Evolutionary conservation across 2,797 vertebrate genomes (phyloP), one percentile per base, ranked within the genome.

Genomic region (Eulemur coronatus): DNA sequence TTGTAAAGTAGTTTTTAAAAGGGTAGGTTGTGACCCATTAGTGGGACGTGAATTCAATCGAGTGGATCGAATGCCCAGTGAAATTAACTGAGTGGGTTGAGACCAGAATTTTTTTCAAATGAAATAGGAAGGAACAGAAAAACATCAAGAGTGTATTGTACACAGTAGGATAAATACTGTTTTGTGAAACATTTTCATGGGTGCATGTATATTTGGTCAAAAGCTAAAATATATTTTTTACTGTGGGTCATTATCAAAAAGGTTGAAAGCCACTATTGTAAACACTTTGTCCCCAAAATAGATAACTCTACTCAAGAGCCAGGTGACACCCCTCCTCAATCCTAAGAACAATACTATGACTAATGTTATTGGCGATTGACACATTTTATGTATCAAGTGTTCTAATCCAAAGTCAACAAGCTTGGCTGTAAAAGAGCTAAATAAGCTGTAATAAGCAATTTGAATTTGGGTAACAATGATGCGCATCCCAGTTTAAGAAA

Each of bases 1-100:
- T 63, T 69, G 30, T 65, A 84, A 95, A 86, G 57, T 67, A 73
- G 18, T 87, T 91, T 94, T 91, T 95, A 48, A 87, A 87, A 72
- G 24, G n/a, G 26, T 52, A 79, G 52, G 15, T 22, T 91, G 38
- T 91, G n/a, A 92, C 17, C 82, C 46, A 89, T 2, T 82, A 76
- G 89, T 52, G 26, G 80, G 30, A 63, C 12, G 0, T 67, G 87
- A 94, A 97, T 88, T 89, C 43, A 97, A 48, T 1, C 46, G 35
- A 94, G 52, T 50, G 35, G 78, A 87, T 78, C 43, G 18, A 89
- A 79, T 55, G 65, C 57, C 85, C 46, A 70, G 26, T 65, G 20
- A 84, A 91, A 91, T 43, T 72, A 92, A 95, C 6, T 48, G 22
- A 93, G 35, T 84, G 61, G 13, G 41, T 30, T 76, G 43, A 92